A percentile compares a stretch with the other conserved stretches of the same genome.
Evolutionary conservation across 2,113 vertebrate species (phyloP).

Genomic region (Eonycteris spelaea): DNA sequence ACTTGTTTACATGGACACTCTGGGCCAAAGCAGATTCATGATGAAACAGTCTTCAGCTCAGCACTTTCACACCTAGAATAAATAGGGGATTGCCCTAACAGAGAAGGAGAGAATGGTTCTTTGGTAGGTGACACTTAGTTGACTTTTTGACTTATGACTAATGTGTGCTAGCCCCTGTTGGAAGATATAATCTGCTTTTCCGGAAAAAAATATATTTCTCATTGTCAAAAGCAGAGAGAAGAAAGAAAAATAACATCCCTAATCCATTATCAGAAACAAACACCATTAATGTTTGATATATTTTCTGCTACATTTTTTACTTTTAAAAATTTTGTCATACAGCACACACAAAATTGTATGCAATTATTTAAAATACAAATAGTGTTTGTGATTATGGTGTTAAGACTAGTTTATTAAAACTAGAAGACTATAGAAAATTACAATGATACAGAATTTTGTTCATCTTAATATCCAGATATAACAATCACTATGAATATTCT

Average conservation of each 20-base stretch:
- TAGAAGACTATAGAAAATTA: background rate
- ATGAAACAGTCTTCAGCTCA: background rate
- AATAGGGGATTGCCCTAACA: background rate
- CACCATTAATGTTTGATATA: background rate
- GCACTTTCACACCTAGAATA: background rate
- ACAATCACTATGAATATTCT: background rate
- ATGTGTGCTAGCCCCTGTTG: accelerated
- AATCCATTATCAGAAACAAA: background rate
- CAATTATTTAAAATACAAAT: background rate
- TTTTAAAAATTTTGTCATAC: background rate
- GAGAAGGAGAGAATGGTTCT: background rate
- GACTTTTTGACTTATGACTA: background rate
- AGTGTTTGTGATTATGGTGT: background rate
- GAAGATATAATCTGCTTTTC: background rate
- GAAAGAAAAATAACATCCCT: background rate
- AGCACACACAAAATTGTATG: background rate
- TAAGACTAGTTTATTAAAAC: background rate
- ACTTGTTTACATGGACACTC: background rate
- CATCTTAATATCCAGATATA: background rate
- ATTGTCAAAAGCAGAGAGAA: background rate
- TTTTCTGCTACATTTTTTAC: background rate
- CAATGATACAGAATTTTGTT: background rate
- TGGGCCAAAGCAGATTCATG: accelerated
- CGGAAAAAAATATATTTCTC: background rate
- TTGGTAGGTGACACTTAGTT: background rate